These are phyloP conservation scores for Paramisgurnus dabryanus DNA, from an alignment of 2,113 vertebrate species.

Conservation along the genomic window DNA sequence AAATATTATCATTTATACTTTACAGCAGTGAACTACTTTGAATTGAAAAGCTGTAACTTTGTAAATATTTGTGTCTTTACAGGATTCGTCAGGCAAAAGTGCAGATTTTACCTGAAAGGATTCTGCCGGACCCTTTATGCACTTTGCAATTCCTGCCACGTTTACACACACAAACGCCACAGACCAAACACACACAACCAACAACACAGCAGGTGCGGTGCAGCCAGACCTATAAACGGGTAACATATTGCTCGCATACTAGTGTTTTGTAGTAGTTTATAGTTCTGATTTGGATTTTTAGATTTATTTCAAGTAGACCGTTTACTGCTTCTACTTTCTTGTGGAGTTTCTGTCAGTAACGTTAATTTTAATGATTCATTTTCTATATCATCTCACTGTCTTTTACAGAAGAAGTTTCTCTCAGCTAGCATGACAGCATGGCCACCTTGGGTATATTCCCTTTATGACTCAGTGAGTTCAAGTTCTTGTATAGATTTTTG, in stretches of 20 bases:
- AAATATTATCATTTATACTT: no score
- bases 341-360: not conserved
- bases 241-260: conserved; percentile 56
- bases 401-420: conserved; percentile 87
- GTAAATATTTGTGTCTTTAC: conserved; percentile 14
- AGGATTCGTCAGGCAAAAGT: conserved; percentile 96
- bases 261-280: no score
- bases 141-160: conserved; percentile 84
- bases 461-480: conserved; percentile 94
- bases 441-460: conserved; percentile 95
- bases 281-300: no score
- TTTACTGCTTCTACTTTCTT: not conserved
- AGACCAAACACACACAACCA: conserved; percentile 71
- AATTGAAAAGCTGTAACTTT: not conserved
- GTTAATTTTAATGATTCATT: not conserved
- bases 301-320: no score
- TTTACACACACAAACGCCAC: conserved; percentile 77
- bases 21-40: not conserved
- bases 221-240: conserved; percentile 88
- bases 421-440: conserved; percentile 94
- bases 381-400: conserved; percentile 39
- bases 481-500: not conserved
- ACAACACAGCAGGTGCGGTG: conserved; percentile 68
- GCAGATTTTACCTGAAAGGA: conserved; percentile 91
- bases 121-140: conserved; percentile 87